These are phyloP conservation scores for Drosophila fungiperda DNA, from an alignment of 2,888 invertebrate species.

Conservation along the genomic window DNA sequence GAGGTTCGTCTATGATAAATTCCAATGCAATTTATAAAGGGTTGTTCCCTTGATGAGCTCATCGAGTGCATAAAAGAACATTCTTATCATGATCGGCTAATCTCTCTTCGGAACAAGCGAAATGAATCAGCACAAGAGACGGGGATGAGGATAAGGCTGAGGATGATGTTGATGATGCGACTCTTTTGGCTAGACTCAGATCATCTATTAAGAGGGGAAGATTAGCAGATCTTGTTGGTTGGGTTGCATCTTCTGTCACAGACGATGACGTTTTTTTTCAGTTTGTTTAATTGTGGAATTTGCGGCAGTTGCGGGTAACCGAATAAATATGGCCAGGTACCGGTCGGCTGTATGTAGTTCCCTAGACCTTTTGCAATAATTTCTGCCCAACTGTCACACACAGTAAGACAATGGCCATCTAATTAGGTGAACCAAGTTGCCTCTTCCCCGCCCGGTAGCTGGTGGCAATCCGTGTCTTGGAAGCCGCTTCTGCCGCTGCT, in stretches of 20 bases:
- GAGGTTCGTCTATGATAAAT: slow-evolving; percentile 55
- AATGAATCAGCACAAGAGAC: slow-evolving; percentile 67
- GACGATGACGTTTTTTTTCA: slow-evolving; percentile 50
- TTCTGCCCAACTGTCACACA: slow-evolving; percentile 58
- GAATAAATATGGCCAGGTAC: slow-evolving; percentile 49
- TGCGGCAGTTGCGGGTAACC: slow-evolving; percentile 54
- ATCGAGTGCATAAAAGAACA: slow-evolving; percentile 66
- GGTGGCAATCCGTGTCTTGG: slow-evolving; percentile 39
- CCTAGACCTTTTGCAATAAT: slow-evolving; percentile 52
- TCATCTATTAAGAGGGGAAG: slow-evolving; percentile 47
- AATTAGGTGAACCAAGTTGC: slow-evolving; percentile 58
- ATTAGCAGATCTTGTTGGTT: slow-evolving; percentile 50
- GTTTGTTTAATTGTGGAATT: slow-evolving; percentile 38
- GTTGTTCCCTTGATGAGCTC: slow-evolving; percentile 70
- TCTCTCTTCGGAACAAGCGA: slow-evolving; percentile 40
- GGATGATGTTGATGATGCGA: slow-evolving; percentile 5
- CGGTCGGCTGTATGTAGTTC: slow-evolving; percentile 7
- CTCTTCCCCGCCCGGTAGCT: slow-evolving; percentile 38
- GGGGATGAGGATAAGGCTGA: not conserved
- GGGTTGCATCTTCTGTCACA: slow-evolving; percentile 47
- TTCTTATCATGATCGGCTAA: slow-evolving; percentile 71
- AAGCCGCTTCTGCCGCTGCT: slow-evolving; percentile 51
- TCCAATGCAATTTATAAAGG: slow-evolving; percentile 67
- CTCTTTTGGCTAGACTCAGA: slow-evolving; percentile 17
- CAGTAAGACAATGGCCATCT: slow-evolving; percentile 68